Evolutionary conservation across 2,797 vertebrate species (phyloP), one percentile per base, ranked within the genome.

Genomic region (Coilia nasus): DNA sequence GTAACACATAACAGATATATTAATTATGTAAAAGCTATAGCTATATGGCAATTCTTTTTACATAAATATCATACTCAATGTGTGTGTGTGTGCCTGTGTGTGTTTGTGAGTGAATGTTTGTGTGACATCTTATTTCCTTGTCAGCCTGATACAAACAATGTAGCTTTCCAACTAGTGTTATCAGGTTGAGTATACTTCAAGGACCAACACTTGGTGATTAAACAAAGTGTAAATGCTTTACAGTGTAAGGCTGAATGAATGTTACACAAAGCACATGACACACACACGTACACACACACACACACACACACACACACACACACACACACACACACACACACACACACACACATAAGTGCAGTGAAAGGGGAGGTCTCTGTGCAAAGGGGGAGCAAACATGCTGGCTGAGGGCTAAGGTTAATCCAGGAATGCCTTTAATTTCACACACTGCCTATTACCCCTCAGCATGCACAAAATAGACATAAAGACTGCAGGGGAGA

Each of bases 361-460:
- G 35, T 78, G 71, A 78, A 44, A 78, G 31, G 31, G 19, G 19
- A 35, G 71, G 35, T 78, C 71, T 44, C 41, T 35, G 67, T 17
- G 25, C 28, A 35, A 15, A 54, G 50, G 50, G 9, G 50, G 50
- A 54, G 50, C 3, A 91, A 89, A 91, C 87, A 88, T 90, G 89
- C 89, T 64, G 91, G 89, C 89, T 64, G 85, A 87, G 89, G 88
- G 87, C 90, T 89, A 93, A 94, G 93, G 93, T 94, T 92, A 92
- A 90, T 90, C 60, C 90, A 92, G 94, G 94, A 95, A 95, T 95
- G 93, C 82, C 89, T 92, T 93, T 95, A 94, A 95, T 95, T 94
- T 93, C 83, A 93, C 93, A 90, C 89, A 78, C 71, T 87, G 87
- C 81, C 21, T 92, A 89, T 87, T 89, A 28, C 81, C 64, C 89